Conservation (phyloP, 2,797 vertebrate species). For the Netta rufina region DNA sequence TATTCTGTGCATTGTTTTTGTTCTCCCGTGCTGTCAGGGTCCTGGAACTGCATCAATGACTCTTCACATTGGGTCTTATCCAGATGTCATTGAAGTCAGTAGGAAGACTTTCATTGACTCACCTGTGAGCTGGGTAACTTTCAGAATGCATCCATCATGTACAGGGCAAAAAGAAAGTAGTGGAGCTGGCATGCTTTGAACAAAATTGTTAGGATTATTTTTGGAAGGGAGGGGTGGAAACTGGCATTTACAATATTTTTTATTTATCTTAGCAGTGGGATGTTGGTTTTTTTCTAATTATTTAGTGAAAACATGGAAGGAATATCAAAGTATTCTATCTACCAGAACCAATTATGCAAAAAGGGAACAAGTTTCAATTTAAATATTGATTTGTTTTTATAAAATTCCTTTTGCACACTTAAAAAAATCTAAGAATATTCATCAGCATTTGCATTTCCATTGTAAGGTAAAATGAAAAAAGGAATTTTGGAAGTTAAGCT, state of each 20-base stretch:
- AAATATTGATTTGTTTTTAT: background rate
- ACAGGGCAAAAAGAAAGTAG: background rate
- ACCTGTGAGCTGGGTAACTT: background rate
- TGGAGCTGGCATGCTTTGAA: background rate
- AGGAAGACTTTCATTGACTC: background rate
- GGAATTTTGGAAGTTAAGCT: too few relatives aligned
- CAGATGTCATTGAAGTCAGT: accelerated
- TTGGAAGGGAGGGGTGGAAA: background rate
- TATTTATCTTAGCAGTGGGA: background rate
- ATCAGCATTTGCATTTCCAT: too few relatives aligned
- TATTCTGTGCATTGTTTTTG: background rate
- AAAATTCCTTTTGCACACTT: background rate
- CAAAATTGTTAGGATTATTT: background rate
- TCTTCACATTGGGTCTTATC: background rate
- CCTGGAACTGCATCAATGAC: background rate
- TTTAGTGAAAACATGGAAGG: background rate
- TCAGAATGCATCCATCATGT: background rate
- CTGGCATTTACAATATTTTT: background rate
- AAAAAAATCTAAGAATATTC: too few relatives aligned
- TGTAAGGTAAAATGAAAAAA: too few relatives aligned
- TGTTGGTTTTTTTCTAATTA: background rate
- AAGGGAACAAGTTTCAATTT: background rate
- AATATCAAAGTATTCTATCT: background rate
- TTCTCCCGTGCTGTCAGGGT: background rate
- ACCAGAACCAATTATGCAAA: background rate